Conservation (phyloP, 2,888 invertebrate species). For the Drosophila koepferae region DNA sequence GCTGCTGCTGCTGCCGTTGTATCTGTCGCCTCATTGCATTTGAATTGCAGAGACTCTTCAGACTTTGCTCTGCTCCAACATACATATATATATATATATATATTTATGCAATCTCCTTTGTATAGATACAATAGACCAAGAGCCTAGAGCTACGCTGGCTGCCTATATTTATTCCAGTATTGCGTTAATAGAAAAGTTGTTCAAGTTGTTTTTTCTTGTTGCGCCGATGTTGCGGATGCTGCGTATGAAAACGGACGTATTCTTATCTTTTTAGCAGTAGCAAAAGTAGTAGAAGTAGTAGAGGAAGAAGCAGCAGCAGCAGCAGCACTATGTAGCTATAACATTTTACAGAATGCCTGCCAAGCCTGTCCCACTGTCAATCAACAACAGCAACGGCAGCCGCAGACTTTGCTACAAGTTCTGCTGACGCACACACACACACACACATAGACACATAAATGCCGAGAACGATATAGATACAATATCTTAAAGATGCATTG, state of each 20-base stretch:
- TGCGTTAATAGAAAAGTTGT: slow-evolving; percentile 78
- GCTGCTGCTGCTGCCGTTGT: slow-evolving; percentile 23
- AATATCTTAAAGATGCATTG: slow-evolving; percentile 76
- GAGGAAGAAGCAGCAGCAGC: background rate
- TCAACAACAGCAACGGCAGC: slow-evolving; percentile 31
- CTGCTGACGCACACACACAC: slow-evolving; percentile 27
- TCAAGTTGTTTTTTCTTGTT: slow-evolving; percentile 42
- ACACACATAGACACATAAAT: slow-evolving; percentile 7
- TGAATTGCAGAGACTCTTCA: slow-evolving; percentile 63
- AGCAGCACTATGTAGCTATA: slow-evolving; percentile 25
- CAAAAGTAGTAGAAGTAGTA: too few species aligned
- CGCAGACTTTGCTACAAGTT: slow-evolving; percentile 49
- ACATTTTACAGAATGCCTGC: slow-evolving; percentile 39
- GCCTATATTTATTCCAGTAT: slow-evolving; percentile 47
- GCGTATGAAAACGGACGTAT: slow-evolving; percentile 45
- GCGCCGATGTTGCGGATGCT: slow-evolving; percentile 32
- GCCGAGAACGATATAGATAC: slow-evolving; percentile 56
- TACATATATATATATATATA: slow-evolving; percentile 42
- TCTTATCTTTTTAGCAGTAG: slow-evolving; percentile 59
- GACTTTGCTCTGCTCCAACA: slow-evolving; percentile 20
- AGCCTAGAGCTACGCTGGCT: slow-evolving; percentile 27
- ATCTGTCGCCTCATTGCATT: slow-evolving; percentile 73
- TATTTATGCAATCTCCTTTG: slow-evolving; percentile 64
- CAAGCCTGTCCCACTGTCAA: slow-evolving; percentile 59
- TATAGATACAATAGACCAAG: slow-evolving; percentile 55